Evolutionary conservation across 2,888 invertebrate genomes (phyloP), one percentile per base, ranked within the genome.

Genomic region (Eilema depressum): DNA sequence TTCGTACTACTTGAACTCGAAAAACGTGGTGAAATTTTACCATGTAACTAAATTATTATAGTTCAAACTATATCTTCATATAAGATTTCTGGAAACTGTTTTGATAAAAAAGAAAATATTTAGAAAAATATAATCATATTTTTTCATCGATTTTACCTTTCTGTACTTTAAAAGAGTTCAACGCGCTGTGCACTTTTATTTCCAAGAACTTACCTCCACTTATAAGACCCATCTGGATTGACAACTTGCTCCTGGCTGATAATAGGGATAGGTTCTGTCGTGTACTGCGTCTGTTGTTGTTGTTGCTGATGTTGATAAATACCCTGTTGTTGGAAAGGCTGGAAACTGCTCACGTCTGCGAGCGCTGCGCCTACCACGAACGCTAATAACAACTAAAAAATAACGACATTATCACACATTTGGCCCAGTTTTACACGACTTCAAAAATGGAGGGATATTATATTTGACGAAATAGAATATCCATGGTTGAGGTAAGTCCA

Each of bases 211-310:
- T 61, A 96, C 95, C 94, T 95, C 91, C 94, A 96, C 83, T 95
- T 96, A 80, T 96, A 96, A 68, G 96, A 96, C 75, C 97, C 97
- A 88, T 97, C 97, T 41, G 96, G 96, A 83, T 97, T 97, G 26
- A 97, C 96, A 83, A 97, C 96, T 81, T 97, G 96, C 78, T 97
- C 97, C 88, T 97, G 97, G 69, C 96, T 90, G 63, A 97, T 91
- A 71, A 97, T 97, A 20, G 97, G 97, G 47, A 97, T 96, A 1
- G 96, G 96, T 75, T 97, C 96, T 5, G 96, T 96, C 0, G 94
- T 89, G 61, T 96, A 94, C 59, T 86, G 85, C 61, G 89, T 90
- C 57, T 90, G 90, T 37, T 89, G 89, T 33, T 89, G 89, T 33
- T 86, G 83, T n/a, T 53, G 53, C 53, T 83, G 85, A 25, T 88